Percentiles rank a stretch among this genome's conserved stretches.
These are phyloP conservation scores for Corydoras sp. DNA, from an alignment of 2,113 vertebrate species.

Conservation along the genomic window DNA sequence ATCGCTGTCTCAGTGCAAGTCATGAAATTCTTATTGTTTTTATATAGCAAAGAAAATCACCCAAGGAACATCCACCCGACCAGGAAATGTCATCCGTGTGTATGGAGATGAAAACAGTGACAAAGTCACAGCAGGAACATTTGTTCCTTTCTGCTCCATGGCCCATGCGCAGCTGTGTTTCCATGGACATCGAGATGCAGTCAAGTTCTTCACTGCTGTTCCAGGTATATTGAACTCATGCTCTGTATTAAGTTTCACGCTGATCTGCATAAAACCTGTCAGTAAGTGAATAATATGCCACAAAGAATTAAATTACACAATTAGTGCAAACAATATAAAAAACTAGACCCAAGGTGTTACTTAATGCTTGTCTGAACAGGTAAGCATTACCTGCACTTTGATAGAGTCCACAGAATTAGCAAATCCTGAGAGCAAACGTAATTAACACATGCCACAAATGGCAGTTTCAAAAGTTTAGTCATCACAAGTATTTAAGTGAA, in stretches of 20 bases:
- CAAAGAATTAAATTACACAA: no score
- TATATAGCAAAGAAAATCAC: slow-evolving; percentile 74
- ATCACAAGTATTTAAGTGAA: no score
- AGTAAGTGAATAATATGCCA: not conserved
- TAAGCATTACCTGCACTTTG: no score
- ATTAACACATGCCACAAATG: no score
- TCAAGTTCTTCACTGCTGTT: slow-evolving; percentile 95
- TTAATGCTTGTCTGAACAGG: no score
- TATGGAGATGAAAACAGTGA: slow-evolving; percentile 92
- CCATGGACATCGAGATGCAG: slow-evolving; percentile 93
- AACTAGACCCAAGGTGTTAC: not conserved
- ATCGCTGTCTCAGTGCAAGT: no score
- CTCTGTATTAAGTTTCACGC: no score
- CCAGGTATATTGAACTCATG: slow-evolving; percentile 68
- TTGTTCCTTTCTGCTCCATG: slow-evolving; percentile 95
- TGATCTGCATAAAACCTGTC: no score
- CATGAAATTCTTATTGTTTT: slow-evolving; percentile 46
- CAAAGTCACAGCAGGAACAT: slow-evolving; percentile 89
- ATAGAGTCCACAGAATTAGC: no score
- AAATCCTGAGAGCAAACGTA: no score
- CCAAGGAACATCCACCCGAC: slow-evolving; percentile 69
- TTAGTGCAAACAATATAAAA: no score
- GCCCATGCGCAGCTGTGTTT: slow-evolving; percentile 95
- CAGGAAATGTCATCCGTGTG: slow-evolving; percentile 81
- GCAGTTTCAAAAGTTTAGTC: no score